Percentiles rank a stretch among this genome's conserved stretches.
These are phyloP conservation scores for Ctenodactylus gundi DNA, from an alignment of 2,113 vertebrate species.

Conservation along the genomic window DNA sequence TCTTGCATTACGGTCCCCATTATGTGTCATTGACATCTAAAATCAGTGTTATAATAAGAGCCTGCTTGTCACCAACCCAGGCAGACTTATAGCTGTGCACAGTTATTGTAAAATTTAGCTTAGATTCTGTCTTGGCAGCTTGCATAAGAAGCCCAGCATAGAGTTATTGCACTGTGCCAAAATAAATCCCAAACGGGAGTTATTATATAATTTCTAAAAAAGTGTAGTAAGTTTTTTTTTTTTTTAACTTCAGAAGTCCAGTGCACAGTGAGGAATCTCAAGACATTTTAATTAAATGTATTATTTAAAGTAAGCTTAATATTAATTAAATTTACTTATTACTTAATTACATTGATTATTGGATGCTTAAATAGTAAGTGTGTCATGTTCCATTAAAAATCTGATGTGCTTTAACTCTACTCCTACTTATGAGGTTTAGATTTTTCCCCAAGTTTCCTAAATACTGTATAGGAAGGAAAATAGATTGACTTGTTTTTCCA, in stretches of 20 bases:
- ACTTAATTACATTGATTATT: not conserved
- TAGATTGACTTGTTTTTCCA: constrained; percentile 19
- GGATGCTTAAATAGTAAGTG: not conserved
- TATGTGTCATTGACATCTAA: not conserved
- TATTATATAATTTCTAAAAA: not conserved
- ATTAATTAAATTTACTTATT: not conserved
- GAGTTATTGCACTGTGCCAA: not conserved
- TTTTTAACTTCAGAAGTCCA: not conserved
- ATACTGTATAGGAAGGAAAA: constrained; percentile 31
- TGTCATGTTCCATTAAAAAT: not conserved
- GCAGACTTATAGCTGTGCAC: constrained; percentile 20
- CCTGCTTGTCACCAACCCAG: not conserved
- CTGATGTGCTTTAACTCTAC: not conserved
- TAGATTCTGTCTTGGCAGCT: not conserved
- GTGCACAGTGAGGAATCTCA: not conserved
- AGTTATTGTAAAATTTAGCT: constrained; percentile 47
- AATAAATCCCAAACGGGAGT: not conserved
- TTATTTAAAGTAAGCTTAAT: not conserved
- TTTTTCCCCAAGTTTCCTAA: not conserved
- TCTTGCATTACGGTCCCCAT: not conserved
- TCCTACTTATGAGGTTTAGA: not conserved
- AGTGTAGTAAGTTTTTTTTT: not conserved
- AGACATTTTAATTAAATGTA: not conserved
- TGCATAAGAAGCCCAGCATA: not conserved
- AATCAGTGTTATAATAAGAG: constrained; percentile 42